Conservation (phyloP, 1,140 invertebrate species). For the Harlomillsia oculata region DNA sequence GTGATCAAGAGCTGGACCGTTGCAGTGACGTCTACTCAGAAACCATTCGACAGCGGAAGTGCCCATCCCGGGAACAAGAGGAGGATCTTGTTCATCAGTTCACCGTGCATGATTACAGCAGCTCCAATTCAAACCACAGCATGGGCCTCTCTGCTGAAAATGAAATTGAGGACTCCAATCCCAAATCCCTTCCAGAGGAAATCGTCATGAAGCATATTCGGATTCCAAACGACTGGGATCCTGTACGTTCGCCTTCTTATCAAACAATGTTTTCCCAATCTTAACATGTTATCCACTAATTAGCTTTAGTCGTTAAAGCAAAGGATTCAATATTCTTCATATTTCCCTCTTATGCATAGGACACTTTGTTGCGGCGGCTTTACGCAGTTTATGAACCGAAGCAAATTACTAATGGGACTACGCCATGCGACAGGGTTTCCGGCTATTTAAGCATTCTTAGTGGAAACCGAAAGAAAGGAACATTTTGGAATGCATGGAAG, state of each 20-base stretch:
- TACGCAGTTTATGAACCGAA: conserved; percentile 24
- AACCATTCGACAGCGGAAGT: conserved; percentile 24
- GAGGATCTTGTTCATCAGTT: conserved; percentile 12
- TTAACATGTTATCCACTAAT: too few relatives aligned
- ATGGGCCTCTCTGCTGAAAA: conserved; percentile 4
- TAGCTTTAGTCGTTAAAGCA: too few relatives aligned
- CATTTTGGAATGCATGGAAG: conserved; percentile 53
- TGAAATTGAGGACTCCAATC: background rate
- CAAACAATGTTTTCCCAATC: too few relatives aligned
- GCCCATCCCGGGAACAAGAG: too few relatives aligned
- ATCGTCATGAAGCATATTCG: conserved; percentile 31
- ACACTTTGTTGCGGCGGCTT: conserved; percentile 19
- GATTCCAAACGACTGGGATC: conserved; percentile 32
- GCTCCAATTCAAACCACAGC: background rate
- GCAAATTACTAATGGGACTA: background rate
- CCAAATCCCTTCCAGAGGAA: conserved; percentile 19
- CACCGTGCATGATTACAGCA: background rate
- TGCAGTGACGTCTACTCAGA: conserved; percentile 26
- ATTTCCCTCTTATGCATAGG: conserved; percentile 8
- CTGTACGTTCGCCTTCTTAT: conserved; percentile 28
- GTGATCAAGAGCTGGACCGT: conserved; percentile 28
- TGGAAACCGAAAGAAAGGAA: conserved; percentile 37
- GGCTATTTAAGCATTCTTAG: conserved; percentile 30
- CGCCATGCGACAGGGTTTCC: conserved; percentile 12
- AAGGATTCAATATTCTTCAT: too few relatives aligned